Base-by-base conservation (phyloP, 2,888 invertebrate species). In the Sericinus montela region DNA sequence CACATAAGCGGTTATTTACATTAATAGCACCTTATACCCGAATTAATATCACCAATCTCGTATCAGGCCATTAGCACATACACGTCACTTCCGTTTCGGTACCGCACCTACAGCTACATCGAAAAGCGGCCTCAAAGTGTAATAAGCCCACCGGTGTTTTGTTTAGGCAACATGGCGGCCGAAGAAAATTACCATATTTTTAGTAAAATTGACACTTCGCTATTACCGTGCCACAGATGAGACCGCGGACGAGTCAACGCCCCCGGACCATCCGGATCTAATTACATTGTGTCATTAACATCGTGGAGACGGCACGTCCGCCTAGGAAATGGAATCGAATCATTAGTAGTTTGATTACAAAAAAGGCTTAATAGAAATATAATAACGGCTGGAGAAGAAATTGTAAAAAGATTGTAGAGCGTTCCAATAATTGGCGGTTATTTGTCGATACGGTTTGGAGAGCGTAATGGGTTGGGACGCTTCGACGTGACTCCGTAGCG, bases 311-410 rank as follows among this genome's bases (percentile, higher is more conserved):
- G 83, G 84, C 87, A 85, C 87, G 87, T 87, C 86, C 86, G 87
- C 73, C 81, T 86, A 84, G 87, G 87, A 86, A 88, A 86, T 88
- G 87, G 87, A 86, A 87, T 88, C 88, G 87, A 88, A 88, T 88
- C 88, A 87, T 88, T 87, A 88, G 87, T 82, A 83, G 86, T 87
- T 85, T 86, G 88, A 87, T 88, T 87, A 87, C 86, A 86, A 88
- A 88, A 88, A 88, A 86, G 86, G 85, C 87, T 87, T 88, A 88
- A 88, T 87, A 88, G 87, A 88, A 87, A 88, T 85, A 88, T 88
- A 88, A 88, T 88, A 88, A 88, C 87, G 80, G 80, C 66, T 73
- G 73, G 80, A 81, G 87, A 84, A 84, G 87, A 87, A 87, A 87
- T 88, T 87, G 88, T 88, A 86, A 87, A 88, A 88, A 88, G 88